phyloP scores from a whole-genome alignment of 2,113 vertebrate genomes.

The Nannospalax galili region DNA sequence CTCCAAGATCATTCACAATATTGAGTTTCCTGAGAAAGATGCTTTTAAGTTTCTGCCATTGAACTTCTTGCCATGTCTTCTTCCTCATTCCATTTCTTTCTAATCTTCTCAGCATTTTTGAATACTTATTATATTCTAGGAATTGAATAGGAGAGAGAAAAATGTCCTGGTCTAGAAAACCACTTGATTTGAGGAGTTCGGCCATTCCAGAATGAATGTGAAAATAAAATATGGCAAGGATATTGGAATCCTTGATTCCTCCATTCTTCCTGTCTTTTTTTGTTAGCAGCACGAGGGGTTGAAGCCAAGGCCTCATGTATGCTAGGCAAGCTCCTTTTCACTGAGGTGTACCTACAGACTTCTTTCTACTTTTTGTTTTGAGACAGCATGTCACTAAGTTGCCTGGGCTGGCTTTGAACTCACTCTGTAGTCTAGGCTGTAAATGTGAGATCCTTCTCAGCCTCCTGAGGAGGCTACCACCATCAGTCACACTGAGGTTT shows the following conservation, averaged over 20 bases:
- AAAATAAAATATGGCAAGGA: background rate
- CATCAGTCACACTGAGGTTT: background rate
- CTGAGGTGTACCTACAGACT: background rate
- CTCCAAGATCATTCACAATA: background rate
- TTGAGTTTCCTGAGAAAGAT: conserved; percentile 3
- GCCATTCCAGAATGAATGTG: background rate
- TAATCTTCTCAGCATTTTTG: background rate
- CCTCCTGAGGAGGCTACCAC: background rate
- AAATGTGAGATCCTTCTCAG: background rate
- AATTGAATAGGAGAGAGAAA: background rate
- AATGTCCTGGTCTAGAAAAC: background rate
- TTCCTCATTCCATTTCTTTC: too few relatives aligned
- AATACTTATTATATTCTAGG: conserved; percentile 6
- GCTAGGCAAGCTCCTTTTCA: background rate
- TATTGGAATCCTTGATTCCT: background rate
- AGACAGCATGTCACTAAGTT: background rate
- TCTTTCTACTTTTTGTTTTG: background rate
- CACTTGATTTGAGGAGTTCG: conserved; percentile 7
- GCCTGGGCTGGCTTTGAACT: background rate
- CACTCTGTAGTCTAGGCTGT: background rate
- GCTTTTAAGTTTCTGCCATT: background rate
- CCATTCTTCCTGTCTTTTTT: background rate
- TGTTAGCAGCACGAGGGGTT: background rate
- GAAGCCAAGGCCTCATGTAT: background rate
- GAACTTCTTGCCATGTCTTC: background rate